phyloP scores from a whole-genome alignment of 2,113 vertebrate genomes.

The Eubucco bourcierii region DNA sequence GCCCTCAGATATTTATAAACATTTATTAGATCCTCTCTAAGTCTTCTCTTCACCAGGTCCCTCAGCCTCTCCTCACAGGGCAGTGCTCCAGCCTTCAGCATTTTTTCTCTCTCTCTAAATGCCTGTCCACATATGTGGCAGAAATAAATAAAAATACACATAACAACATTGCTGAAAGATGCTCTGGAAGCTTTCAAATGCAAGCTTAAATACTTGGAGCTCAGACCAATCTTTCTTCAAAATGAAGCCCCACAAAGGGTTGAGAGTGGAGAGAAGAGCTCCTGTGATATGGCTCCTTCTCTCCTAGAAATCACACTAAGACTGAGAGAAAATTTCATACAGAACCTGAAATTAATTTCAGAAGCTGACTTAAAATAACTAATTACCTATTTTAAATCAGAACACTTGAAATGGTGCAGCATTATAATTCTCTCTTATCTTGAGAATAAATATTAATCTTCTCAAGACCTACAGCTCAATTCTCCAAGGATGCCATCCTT shows the following conservation, averaged over 20 bases:
- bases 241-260: background rate
- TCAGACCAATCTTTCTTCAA: background rate
- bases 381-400: constrained; percentile 15
- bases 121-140: background rate
- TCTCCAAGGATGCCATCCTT: background rate
- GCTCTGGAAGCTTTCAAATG: background rate
- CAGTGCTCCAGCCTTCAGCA: no score
- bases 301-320: background rate
- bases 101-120: background rate
- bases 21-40: no score
- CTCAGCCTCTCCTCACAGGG: no score
- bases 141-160: background rate
- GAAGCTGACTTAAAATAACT: constrained; percentile 20
- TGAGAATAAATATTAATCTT: background rate
- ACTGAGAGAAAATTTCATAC: background rate
- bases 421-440: background rate
- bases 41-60: no score
- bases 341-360: background rate
- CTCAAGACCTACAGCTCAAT: background rate
- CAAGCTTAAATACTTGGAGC: background rate
- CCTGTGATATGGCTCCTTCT: background rate
- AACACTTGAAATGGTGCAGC: background rate
- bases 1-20: no score
- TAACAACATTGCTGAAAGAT: background rate
- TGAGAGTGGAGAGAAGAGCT: background rate